phyloP scores from a whole-genome alignment of 2,797 vertebrate species.

The Eulemur rubriventer region DNA sequence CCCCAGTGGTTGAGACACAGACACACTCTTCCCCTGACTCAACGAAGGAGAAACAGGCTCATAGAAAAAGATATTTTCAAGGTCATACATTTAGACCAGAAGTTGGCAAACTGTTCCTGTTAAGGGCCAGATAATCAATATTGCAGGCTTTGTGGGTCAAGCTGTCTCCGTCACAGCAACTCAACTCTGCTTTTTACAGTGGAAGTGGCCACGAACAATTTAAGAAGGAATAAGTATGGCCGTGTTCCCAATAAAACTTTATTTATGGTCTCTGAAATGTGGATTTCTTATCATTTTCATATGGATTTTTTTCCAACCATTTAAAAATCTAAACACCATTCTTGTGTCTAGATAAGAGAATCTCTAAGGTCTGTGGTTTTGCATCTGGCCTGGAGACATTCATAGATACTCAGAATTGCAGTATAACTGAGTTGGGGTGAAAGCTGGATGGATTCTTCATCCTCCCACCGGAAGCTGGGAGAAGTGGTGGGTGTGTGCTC shows the following conservation, averaged over 20 bases:
- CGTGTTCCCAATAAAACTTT: slow-evolving; percentile 42
- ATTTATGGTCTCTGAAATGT: not conserved
- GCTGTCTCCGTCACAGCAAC: not conserved
- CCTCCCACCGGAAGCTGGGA: not conserved
- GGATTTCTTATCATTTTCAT: slow-evolving; percentile 1
- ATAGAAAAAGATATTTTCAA: not conserved
- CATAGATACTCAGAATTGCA: not conserved
- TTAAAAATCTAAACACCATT: not conserved
- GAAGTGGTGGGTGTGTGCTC: not conserved
- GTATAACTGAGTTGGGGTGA: not conserved
- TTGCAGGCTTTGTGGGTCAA: not conserved
- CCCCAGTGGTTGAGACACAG: not conserved
- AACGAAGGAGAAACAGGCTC: not conserved
- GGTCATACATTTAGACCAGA: too few species aligned
- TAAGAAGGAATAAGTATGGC: not conserved
- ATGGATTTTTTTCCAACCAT: not conserved
- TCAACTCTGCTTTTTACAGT: not conserved
- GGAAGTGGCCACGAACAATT: not conserved
- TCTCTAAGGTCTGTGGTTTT: not conserved
- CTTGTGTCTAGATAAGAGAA: not conserved
- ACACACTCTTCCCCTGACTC: not conserved
- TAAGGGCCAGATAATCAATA: not conserved
- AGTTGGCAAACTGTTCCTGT: not conserved
- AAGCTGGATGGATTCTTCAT: not conserved
- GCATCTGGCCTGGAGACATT: not conserved